These are phyloP conservation scores for Botrylloides violaceus DNA, from an alignment of 23 tunicate genomes.

Conservation along the genomic window DNA sequence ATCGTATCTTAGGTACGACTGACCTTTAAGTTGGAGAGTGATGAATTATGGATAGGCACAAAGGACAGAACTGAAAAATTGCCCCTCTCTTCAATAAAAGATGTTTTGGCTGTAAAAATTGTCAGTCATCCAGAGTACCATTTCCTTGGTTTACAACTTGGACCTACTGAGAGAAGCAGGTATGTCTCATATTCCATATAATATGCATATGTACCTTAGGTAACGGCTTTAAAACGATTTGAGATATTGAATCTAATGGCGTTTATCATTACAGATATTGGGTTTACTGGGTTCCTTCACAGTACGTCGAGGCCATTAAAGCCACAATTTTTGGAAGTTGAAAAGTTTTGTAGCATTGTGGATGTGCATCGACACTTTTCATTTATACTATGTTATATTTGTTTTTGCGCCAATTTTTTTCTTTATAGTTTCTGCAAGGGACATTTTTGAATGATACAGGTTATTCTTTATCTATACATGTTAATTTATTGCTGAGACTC, in stretches of 20 bases:
- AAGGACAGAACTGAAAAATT: slow-evolving; percentile 87
- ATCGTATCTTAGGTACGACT: slow-evolving; percentile 72
- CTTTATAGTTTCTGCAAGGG: too few species aligned
- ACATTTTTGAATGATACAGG: too few species aligned
- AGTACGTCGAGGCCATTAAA: slow-evolving; percentile 74
- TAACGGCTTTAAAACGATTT: too few species aligned
- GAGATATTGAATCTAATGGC: too few species aligned
- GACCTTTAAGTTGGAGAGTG: slow-evolving; percentile 75
- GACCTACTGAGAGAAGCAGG: slow-evolving; percentile 98
- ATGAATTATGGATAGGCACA: slow-evolving; percentile 81
- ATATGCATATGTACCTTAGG: too few species aligned
- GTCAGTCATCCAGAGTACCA: slow-evolving; percentile 71
- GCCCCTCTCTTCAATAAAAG: slow-evolving; percentile 56
- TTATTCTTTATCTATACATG: too few species aligned
- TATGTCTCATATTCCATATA: too few species aligned
- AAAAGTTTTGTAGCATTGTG: slow-evolving; percentile 30
- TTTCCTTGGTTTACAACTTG: slow-evolving; percentile 68
- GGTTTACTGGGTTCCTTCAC: slow-evolving; percentile 96
- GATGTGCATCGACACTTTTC: neutral
- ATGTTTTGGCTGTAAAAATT: slow-evolving; percentile 61
- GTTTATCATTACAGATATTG: slow-evolving; percentile 50
- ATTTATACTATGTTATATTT: neutral
- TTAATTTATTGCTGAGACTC: too few species aligned
- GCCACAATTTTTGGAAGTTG: slow-evolving; percentile 61
- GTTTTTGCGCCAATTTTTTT: neutral